Evolutionary conservation across 2,888 invertebrate genomes (phyloP).

Genomic region (Eumerus sabulonum): DNA sequence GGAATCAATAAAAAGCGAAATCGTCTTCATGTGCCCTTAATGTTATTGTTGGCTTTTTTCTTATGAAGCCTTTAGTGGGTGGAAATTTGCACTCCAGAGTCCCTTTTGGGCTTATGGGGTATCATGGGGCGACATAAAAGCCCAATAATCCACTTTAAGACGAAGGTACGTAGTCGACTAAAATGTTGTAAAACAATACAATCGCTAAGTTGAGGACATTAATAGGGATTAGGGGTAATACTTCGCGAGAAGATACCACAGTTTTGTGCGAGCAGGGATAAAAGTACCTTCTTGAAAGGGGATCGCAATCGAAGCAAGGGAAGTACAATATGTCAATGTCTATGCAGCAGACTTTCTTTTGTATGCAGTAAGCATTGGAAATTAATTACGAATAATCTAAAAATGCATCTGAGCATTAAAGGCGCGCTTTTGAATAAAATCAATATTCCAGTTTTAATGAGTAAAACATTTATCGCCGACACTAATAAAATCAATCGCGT

Average conservation of each 20-base stretch:
- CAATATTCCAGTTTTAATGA: no score
- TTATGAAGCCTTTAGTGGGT: constrained; percentile 18
- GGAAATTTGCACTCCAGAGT: constrained; percentile 48
- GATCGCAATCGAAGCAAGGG: background rate
- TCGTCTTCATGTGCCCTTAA: constrained; percentile 32
- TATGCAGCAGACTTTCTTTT: no score
- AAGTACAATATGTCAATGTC: no score
- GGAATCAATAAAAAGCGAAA: constrained; percentile 66
- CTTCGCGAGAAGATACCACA: constrained; percentile 43
- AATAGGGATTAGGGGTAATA: constrained; percentile 60
- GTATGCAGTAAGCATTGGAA: no score
- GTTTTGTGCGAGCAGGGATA: background rate
- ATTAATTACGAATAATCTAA: no score
- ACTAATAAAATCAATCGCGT: no score
- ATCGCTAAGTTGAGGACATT: constrained; percentile 59
- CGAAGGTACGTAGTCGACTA: constrained; percentile 30
- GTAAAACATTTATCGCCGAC: no score
- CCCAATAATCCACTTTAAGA: constrained; percentile 66
- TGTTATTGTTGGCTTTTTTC: constrained; percentile 16
- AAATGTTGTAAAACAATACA: constrained; percentile 65
- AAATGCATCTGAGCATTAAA: no score
- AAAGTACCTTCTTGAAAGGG: constrained; percentile 8
- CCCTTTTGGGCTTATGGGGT: constrained; percentile 54
- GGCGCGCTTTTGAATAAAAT: no score
- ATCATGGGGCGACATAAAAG: constrained; percentile 54